phyloP scores from a whole-genome alignment of 2,113 vertebrate genomes.

The Cyanoderma ruficeps region DNA sequence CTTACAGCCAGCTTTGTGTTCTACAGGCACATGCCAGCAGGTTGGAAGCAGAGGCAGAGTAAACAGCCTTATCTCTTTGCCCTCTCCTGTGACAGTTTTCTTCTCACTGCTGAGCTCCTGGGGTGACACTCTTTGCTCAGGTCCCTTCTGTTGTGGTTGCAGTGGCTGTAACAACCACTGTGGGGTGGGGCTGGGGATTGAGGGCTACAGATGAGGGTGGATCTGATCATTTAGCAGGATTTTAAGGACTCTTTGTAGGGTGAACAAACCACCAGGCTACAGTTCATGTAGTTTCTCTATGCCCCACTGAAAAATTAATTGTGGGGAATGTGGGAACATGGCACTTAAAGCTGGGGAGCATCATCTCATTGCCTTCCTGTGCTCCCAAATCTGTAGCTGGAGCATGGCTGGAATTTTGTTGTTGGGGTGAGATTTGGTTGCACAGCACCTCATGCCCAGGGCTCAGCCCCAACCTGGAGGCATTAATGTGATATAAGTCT shows the following conservation, averaged over 20 bases:
- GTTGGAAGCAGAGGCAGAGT: not conserved
- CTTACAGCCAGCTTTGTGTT: not conserved
- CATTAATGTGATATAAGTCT: not conserved
- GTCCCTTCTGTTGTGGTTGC: not conserved
- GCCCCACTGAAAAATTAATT: not conserved
- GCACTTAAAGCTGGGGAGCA: not conserved
- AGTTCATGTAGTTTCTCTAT: not conserved
- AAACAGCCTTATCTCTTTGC: not conserved
- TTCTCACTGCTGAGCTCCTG: not conserved
- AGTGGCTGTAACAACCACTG: fast-evolving
- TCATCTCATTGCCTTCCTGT: not conserved
- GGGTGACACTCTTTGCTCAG: not conserved
- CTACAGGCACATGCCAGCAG: not conserved
- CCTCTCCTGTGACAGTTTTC: not conserved
- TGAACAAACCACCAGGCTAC: not conserved
- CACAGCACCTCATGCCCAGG: not conserved
- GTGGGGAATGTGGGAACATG: not conserved
- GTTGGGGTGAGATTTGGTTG: not conserved
- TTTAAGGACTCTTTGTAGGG: not conserved
- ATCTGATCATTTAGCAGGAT: not conserved
- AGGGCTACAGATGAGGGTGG: not conserved
- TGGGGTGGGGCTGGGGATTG: not conserved
- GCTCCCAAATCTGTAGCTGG: not conserved
- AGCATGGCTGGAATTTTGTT: not conserved
- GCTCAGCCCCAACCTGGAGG: not conserved